These are phyloP conservation scores for Pomatostomus ruficeps DNA, from an alignment of 2,113 vertebrate genomes.

Conservation along the genomic window DNA sequence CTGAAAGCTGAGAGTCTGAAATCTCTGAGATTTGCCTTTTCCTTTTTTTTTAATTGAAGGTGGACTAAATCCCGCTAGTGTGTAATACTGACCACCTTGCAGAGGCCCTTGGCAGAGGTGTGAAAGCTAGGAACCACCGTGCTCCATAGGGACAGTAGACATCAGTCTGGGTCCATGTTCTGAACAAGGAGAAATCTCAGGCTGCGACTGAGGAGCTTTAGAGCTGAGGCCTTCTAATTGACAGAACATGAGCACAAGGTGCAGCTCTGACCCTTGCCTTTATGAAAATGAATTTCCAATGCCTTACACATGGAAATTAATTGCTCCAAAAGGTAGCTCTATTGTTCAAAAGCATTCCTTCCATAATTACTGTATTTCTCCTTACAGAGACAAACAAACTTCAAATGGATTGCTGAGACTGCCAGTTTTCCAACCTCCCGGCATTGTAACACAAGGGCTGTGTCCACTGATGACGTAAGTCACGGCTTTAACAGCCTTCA, in stretches of 20 bases:
- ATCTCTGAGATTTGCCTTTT: neutral
- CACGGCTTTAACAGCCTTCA: neutral
- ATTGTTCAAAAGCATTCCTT: conserved; percentile 18
- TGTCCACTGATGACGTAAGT: conserved; percentile 7
- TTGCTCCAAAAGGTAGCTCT: neutral
- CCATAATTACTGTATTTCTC: neutral
- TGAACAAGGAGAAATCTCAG: neutral
- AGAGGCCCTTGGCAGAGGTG: neutral
- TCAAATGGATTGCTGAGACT: neutral
- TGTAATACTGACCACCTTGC: fast-evolving
- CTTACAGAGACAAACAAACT: conserved; percentile 9
- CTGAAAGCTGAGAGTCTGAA: neutral
- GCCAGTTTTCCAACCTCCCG: conserved; percentile 45
- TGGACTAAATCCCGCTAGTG: neutral
- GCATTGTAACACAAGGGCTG: neutral
- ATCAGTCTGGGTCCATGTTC: fast-evolving
- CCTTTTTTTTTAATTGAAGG: neutral
- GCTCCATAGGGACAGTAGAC: neutral
- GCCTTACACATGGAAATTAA: neutral
- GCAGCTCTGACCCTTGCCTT: neutral
- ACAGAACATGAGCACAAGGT: neutral
- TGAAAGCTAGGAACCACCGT: neutral
- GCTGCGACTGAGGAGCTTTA: neutral
- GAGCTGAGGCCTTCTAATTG: neutral
- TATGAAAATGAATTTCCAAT: neutral